These are phyloP conservation scores for Sepioteuthis lessoniana DNA, from an alignment of 2,888 invertebrate genomes.

Conservation along the genomic window DNA sequence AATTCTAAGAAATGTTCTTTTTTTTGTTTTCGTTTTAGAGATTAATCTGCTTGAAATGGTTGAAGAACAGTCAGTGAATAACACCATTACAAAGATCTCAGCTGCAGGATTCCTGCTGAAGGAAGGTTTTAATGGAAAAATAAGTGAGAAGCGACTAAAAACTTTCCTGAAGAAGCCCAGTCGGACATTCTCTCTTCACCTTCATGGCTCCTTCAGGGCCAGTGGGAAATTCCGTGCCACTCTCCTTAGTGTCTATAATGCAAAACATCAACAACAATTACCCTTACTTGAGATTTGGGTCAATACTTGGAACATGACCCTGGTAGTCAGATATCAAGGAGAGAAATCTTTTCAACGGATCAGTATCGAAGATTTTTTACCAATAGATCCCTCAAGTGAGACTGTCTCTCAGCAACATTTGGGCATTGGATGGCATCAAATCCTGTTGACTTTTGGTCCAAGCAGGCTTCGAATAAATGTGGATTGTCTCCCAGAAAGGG, in stretches of 20 bases:
- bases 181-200: slow-evolving; percentile 59
- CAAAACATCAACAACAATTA: slow-evolving; percentile 55
- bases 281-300: slow-evolving; percentile 63
- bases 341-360: slow-evolving; percentile 64
- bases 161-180: slow-evolving; percentile 57
- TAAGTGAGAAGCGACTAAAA: slow-evolving; percentile 53
- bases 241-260: slow-evolving; percentile 60
- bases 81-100: slow-evolving; percentile 54
- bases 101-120: slow-evolving; percentile 59
- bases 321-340: slow-evolving; percentile 66
- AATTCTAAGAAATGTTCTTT: slow-evolving; percentile 35
- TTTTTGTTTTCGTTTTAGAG: slow-evolving; percentile 54
- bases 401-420: background rate
- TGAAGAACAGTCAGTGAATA: slow-evolving; percentile 50
- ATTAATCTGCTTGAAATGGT: slow-evolving; percentile 56
- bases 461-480: slow-evolving; percentile 58
- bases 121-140: slow-evolving; percentile 57
- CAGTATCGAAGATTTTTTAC: slow-evolving; percentile 56
- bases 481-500: slow-evolving; percentile 58
- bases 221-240: slow-evolving; percentile 52
- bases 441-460: slow-evolving; percentile 59
- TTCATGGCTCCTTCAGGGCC: slow-evolving; percentile 48
- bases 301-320: slow-evolving; percentile 57
- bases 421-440: slow-evolving; percentile 55
- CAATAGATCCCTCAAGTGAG: slow-evolving; percentile 48